Conservation (phyloP, 2,888 invertebrate genomes). For the Scaptodrosophila latifasciaeformis region DNA sequence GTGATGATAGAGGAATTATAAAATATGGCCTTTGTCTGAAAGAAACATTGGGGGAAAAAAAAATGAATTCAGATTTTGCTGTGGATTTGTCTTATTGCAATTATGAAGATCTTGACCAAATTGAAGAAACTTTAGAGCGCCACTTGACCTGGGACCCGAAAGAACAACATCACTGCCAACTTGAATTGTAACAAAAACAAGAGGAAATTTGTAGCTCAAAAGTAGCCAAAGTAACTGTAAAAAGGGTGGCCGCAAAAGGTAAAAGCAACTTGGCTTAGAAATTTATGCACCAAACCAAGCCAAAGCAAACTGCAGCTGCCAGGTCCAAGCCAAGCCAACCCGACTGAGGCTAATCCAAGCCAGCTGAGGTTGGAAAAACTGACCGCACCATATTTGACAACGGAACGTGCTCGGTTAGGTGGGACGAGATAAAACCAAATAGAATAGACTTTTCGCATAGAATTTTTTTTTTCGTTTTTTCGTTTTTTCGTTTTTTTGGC, state of each 20-base stretch:
- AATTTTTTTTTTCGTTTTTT: too few species aligned
- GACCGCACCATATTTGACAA: constrained; percentile 66
- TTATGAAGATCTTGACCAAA: constrained; percentile 1
- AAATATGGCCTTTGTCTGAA: too few species aligned
- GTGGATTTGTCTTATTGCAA: constrained; percentile 42
- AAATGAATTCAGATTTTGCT: too few species aligned
- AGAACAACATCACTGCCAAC: too few species aligned
- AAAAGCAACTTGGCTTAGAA: constrained; percentile 56
- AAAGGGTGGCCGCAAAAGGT: constrained; percentile 62
- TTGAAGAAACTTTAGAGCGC: constrained; percentile 3
- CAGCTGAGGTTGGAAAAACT: constrained; percentile 45
- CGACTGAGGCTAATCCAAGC: constrained; percentile 23
- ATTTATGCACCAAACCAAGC: constrained; percentile 47
- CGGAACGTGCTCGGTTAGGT: constrained; percentile 46
- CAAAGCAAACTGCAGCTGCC: constrained; percentile 9
- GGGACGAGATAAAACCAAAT: constrained; percentile 3
- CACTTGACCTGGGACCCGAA: constrained; percentile 20
- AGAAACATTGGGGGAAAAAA: too few species aligned
- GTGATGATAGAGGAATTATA: too few species aligned
- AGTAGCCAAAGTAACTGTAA: constrained; percentile 53
- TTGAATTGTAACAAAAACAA: not conserved
- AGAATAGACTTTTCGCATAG: constrained; percentile 12
- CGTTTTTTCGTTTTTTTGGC: not conserved
- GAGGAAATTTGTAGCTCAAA: constrained; percentile 44
- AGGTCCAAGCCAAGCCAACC: too few species aligned